Evolutionary conservation across 2,888 invertebrate genomes (phyloP), one percentile per base, ranked within the genome.

Genomic region (Drosophila crucigera): DNA sequence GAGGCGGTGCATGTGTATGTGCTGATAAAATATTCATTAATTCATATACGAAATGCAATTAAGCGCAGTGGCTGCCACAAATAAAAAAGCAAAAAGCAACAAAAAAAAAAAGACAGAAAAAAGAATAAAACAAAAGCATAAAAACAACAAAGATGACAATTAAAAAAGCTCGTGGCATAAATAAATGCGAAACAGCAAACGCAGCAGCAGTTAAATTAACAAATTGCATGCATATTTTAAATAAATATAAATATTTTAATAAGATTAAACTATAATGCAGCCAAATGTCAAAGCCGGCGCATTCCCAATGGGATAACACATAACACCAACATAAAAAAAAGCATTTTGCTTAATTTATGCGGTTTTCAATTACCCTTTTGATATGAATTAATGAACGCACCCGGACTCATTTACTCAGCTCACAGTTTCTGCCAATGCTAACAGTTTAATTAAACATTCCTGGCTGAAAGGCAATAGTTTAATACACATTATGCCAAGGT

Each of bases 11-110:
- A 52, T 65, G 54, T 68, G 66, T 71, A 50, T 80, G 75, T 71
- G 70, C 83, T 84, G 90, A 89, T 91, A 91, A 87, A 90, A 85
- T 82, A 85, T 90, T 85, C 91, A 90, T 90, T 90, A 90, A 90
- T 89, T 85, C 89, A 90, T 90, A 91, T 91, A 78, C 86, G 89
- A 87, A 91, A 90, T 89, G 90, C 88, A 89, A 91, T 91, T 90
- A 91, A 89, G 91, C 91, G 83, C 89, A 83, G 80, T 82, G 89
- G 77, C 82, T 80, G 80, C 88, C 80, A 80, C 78, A 84, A 82
- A 79, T 47, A 82, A 69, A 71, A 30, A 30, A 30, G 30, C 30
- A 5, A 30, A 85, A 68, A 64, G 49, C 61, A 82, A 65, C 68
- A 35, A 70, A 56, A 47, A 53, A 71, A 70, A 68, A 73, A 71